These are phyloP conservation scores for Oenanthe oenanthe DNA, from an alignment of 2,113 vertebrate genomes.

Conservation along the genomic window DNA sequence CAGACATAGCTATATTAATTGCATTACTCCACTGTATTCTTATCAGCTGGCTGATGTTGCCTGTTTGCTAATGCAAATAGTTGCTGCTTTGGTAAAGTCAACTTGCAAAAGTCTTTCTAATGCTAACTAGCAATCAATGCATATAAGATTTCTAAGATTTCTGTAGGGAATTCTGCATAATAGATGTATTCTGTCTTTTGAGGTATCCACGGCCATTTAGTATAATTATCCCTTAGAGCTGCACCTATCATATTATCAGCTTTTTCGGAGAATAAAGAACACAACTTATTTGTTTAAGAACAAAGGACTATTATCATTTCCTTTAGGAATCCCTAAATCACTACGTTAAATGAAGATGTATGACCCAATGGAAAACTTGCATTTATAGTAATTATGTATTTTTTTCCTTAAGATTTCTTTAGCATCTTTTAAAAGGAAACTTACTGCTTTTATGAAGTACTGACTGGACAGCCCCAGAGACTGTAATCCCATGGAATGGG, in stretches of 20 bases:
- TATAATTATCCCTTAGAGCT: slow-evolving; percentile 78
- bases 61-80: slow-evolving; percentile 77
- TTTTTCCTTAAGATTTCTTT: slow-evolving; percentile 7
- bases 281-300: slow-evolving; percentile 77
- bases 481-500: not conserved
- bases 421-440: slow-evolving; percentile 5
- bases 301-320: slow-evolving; percentile 74
- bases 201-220: slow-evolving; percentile 74
- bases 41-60: slow-evolving; percentile 76
- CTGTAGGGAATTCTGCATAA: slow-evolving; percentile 81
- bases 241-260: slow-evolving; percentile 77
- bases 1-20: slow-evolving; percentile 83
- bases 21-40: slow-evolving; percentile 74
- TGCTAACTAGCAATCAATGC: slow-evolving; percentile 80
- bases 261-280: slow-evolving; percentile 71
- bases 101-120: slow-evolving; percentile 75
- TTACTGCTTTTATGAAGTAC: not conserved
- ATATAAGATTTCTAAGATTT: slow-evolving; percentile 80
- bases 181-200: slow-evolving; percentile 77
- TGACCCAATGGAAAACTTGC: slow-evolving; percentile 62
- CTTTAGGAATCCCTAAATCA: slow-evolving; percentile 72
- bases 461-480: not conserved
- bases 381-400: slow-evolving; percentile 60
- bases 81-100: slow-evolving; percentile 73
- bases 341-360: slow-evolving; percentile 66